Evolutionary conservation across 1,140 invertebrate species (phyloP).

Genomic region (Bombus fervidus): DNA sequence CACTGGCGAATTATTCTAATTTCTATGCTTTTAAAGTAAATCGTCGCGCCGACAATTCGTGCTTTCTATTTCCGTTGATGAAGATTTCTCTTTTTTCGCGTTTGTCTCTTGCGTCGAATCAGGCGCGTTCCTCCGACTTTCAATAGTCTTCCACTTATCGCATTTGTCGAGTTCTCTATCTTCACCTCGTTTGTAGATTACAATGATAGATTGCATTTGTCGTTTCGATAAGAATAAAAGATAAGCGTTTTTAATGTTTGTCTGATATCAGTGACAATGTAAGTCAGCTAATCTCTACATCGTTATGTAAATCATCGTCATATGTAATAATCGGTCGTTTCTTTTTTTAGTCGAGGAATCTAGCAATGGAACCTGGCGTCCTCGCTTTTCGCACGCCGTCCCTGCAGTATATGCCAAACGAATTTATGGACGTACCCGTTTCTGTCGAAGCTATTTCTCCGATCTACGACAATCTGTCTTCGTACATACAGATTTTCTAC

Average conservation of each 20-base stretch:
- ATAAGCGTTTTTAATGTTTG: background rate
- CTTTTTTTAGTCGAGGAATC: background rate
- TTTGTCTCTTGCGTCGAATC: background rate
- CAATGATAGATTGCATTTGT: background rate
- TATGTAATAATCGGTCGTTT: background rate
- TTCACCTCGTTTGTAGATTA: background rate
- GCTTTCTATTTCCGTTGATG: slow-evolving; percentile 15
- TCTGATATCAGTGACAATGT: background rate
- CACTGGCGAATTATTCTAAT: too few species aligned
- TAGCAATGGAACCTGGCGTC: background rate
- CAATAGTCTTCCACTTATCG: background rate
- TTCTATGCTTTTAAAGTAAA: slow-evolving; percentile 14
- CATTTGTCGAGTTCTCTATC: too few species aligned
- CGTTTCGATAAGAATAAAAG: background rate
- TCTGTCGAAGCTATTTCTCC: background rate
- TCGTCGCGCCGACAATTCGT: background rate
- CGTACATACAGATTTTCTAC: background rate
- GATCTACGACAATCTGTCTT: slow-evolving; percentile 2
- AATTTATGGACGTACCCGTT: background rate
- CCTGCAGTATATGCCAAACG: background rate
- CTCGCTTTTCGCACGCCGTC: background rate
- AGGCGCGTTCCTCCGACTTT: background rate
- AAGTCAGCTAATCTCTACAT: background rate
- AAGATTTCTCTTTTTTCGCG: background rate
- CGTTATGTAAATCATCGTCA: background rate